Base-by-base conservation (phyloP, 37 sponge, comb jelly and placozoan genomes). In the Amphimedon queenslandica region DNA sequence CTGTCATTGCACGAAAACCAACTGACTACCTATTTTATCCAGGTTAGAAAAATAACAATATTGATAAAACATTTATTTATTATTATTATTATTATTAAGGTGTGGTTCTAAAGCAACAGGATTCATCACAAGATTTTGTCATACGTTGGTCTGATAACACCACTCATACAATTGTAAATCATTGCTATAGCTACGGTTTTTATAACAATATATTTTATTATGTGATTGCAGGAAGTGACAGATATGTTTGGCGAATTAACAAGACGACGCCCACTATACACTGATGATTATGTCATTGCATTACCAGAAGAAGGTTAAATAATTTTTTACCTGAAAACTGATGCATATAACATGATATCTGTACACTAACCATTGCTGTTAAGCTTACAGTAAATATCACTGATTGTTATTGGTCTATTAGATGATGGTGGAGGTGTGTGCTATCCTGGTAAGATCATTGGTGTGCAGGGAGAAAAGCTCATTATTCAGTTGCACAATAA, bases 201-300 rank as follows among this genome's bases (percentile, higher is more conserved):
- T 2, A 25, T 16, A 25, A 1, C 20, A 53, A n/a, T 28, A 64
- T 40, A 63, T 38, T 35, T 33, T 29, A 32, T 41, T 20, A 35
- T 47, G 28, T 8, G 28, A 33, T 2, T 4, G 0, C 72, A 87
- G 64, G 40, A 3, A 3, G 36, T 71, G 0, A 20, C 64, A 3
- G 84, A 87, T 55, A 77, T 92, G 74, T 92, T 77, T 80, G 85
- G 89, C 16, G 69, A 64, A 3, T 60, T 66, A 63, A 87, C 76
- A 13, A 75, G 57, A 40, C 58, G 70, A 13, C 41, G 57, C 23
- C 37, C 63, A 23, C 64, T 81, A 25, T 55, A 70, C 31, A 65
- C 57, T n/a, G 84, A 77, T 3, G 89, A 92, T 28, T 42, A 80
- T 67, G 84, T 87, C 1, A 27, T 92, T 35, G 92, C 92, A 40